Base-by-base conservation (phyloP, 2,797 vertebrate genomes). In the Chaetodon trifasciatus region DNA sequence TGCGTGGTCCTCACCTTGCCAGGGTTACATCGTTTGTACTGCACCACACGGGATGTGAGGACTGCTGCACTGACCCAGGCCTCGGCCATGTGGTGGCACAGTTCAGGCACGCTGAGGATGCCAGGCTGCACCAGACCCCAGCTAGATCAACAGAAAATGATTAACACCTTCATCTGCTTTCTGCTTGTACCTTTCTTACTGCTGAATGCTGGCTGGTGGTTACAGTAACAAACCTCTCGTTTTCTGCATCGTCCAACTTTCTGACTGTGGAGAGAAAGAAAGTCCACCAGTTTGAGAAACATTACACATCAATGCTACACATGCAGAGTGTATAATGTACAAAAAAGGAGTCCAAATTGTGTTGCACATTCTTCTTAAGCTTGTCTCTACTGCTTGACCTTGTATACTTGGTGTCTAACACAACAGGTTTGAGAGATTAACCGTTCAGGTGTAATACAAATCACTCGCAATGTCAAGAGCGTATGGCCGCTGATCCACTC, bases 81-180 rank as follows among this genome's bases (percentile, higher is more conserved):
- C 93, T 98, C 97, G 56, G 98, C 98, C 64, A 98, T 86, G 88
- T 98, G 97, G 85, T 97, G 97, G 71, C 97, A 98, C 84, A 99
- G 94, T 88, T 99, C 98, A 11, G 98, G 98, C 56, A 99, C 96
- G n/a, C 98, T 98, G 9, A 99, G 95, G 69, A 97, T 91, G 79
- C 93, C 97, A 19, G 98, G 98, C 92, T 99, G 98, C 88, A 99
- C 97, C 5, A 98, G 96, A 69, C 97, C 98, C 98, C 98, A 99
- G 89, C 98, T 99, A 88, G 4, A 86, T 2, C 82, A 28, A 72
- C 0, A 79, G 2, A 87, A 60, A 61, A 65, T 39, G 2, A 76
- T 56, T 1, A 64, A 70, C 39, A 76, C 24, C 12, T 3, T 60
- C 1, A n/a, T 17, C 13, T 3, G 2, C 2, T 3, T n/a, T 19